A percentile compares a stretch with the other conserved stretches of the same genome.
Evolutionary conservation across 2,113 vertebrate genomes (phyloP).

Genomic region (Gambusia affinis): DNA sequence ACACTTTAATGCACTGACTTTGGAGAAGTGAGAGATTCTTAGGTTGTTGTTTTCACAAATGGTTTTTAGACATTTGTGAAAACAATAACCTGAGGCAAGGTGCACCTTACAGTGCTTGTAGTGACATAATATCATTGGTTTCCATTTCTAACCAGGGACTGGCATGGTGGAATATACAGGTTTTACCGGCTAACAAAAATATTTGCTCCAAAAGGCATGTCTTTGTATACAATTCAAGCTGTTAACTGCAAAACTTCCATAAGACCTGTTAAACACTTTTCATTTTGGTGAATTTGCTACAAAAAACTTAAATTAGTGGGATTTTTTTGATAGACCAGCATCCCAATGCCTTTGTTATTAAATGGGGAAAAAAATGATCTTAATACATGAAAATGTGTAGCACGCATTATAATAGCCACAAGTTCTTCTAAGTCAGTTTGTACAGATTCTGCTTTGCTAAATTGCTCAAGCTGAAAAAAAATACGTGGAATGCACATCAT

Average conservation of each 20-base stretch:
- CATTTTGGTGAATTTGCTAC: not conserved
- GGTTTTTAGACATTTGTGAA: not conserved
- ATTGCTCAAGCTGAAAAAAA: too few relatives aligned
- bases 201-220: not conserved
- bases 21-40: not conserved
- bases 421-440: too few relatives aligned
- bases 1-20: not conserved
- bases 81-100: too few relatives aligned
- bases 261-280: not conserved
- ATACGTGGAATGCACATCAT: too few relatives aligned
- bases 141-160: not conserved
- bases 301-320: not conserved
- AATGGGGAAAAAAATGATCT: too few relatives aligned
- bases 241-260: too few relatives aligned
- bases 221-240: not conserved
- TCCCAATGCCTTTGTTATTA: too few relatives aligned
- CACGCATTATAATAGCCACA: too few relatives aligned
- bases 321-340: too few relatives aligned
- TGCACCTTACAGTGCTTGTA: not conserved
- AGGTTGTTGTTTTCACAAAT: not conserved
- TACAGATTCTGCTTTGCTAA: too few relatives aligned
- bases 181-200: not conserved
- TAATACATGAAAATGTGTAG: too few relatives aligned
- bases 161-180: not conserved
- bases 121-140: not conserved